Evolutionary conservation across 2,888 invertebrate species (phyloP).

Genomic region (Muscina levida): DNA sequence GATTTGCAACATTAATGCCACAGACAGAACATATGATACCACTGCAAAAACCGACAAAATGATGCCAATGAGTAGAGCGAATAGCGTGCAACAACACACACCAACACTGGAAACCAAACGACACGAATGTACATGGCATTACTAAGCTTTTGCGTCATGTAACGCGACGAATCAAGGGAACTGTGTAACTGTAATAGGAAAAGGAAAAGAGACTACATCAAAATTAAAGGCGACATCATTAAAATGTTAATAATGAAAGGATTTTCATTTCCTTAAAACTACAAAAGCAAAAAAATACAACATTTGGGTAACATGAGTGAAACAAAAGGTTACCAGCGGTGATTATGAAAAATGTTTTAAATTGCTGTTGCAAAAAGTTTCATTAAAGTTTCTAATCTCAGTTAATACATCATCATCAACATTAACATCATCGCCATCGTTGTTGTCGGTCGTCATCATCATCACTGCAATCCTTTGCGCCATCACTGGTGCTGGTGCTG

Average conservation of each 20-base stretch:
- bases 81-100: not conserved
- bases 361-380: conserved; percentile 32
- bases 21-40: conserved; percentile 33
- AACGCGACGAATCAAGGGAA: too few relatives aligned
- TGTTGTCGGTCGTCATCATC: conserved; percentile 8
- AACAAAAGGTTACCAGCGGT: conserved; percentile 22
- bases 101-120: not conserved
- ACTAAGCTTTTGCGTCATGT: too few relatives aligned
- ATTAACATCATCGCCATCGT: conserved; percentile 22
- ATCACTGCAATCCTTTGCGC: not conserved
- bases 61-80: not conserved
- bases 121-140: conserved; percentile 19
- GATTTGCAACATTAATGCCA: conserved; percentile 38
- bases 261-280: conserved; percentile 15
- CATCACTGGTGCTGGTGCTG: too few relatives aligned
- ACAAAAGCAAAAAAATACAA: conserved; percentile 6
- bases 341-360: conserved; percentile 35
- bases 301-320: not conserved
- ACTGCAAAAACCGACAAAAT: conserved; percentile 16
- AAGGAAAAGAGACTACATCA: not conserved
- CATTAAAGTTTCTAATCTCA: conserved; percentile 54
- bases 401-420: conserved; percentile 43
- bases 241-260: conserved; percentile 42
- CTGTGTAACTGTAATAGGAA: too few relatives aligned
- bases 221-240: conserved; percentile 41